These are phyloP conservation scores for Caenorhabditis becei DNA, from an alignment of 2,888 invertebrate species.

Conservation along the genomic window DNA sequence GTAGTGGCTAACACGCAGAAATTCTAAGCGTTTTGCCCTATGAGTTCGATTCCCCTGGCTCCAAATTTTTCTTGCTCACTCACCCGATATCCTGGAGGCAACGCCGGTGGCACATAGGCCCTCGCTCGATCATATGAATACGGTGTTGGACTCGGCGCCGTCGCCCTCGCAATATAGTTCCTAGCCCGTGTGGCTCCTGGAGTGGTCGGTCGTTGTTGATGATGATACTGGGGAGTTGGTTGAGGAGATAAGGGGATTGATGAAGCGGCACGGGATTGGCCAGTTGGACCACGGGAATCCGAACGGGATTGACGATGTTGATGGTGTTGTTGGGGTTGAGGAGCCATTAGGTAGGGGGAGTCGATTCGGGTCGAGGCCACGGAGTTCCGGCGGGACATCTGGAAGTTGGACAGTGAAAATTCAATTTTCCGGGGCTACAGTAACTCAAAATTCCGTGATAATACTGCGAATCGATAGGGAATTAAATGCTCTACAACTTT, in stretches of 20 bases:
- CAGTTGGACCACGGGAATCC: slow-evolving; percentile 52
- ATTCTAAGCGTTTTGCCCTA: too few species aligned
- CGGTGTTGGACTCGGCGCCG: slow-evolving; percentile 78
- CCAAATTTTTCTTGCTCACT: too few species aligned
- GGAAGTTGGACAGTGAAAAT: slow-evolving; percentile 14
- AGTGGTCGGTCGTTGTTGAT: slow-evolving; percentile 63
- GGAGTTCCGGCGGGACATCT: slow-evolving; percentile 73
- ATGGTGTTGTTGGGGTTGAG: slow-evolving; percentile 57
- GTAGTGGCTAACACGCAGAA: too few species aligned
- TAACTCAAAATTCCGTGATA: too few species aligned
- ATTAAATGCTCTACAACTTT: too few species aligned
- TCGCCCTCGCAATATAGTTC: slow-evolving; percentile 67
- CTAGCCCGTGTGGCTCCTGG: slow-evolving; percentile 67
- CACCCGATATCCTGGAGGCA: slow-evolving; percentile 79
- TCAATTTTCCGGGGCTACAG: too few species aligned
- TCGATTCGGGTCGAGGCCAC: slow-evolving; percentile 67
- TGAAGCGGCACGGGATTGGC: slow-evolving; percentile 62
- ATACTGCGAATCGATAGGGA: too few species aligned
- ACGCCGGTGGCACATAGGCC: slow-evolving; percentile 78
- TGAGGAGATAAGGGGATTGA: slow-evolving; percentile 63
- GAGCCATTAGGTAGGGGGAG: slow-evolving; percentile 52
- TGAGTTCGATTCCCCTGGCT: too few species aligned
- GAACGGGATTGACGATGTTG: slow-evolving; percentile 58
- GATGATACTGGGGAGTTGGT: slow-evolving; percentile 53
- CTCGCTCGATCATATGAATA: slow-evolving; percentile 77